phyloP scores from a whole-genome alignment of 2,113 vertebrate species.

The Lathamus discolor region DNA sequence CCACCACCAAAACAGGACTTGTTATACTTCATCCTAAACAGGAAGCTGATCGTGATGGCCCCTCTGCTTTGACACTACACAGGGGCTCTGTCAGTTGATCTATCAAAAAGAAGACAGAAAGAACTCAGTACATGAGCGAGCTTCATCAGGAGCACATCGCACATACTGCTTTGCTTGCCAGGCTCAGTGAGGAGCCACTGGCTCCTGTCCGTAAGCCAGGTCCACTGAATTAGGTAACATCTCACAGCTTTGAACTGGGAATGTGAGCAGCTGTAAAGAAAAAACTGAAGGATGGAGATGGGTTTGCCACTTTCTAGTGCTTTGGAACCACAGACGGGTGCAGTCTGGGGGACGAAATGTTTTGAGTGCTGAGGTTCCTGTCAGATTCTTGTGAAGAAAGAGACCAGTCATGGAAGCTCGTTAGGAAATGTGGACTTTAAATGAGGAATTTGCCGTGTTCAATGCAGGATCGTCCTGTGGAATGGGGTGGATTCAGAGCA shows the following conservation, averaged over 20 bases:
- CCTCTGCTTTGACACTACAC: not conserved
- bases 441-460: not conserved
- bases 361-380: not conserved
- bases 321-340: not conserved
- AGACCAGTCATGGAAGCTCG: not conserved
- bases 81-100: not conserved
- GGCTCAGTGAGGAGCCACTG: rapidly evolving
- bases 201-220: not conserved
- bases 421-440: not conserved
- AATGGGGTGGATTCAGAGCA: not conserved
- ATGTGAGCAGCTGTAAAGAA: not conserved
- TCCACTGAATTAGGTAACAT: not conserved
- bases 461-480: rapidly evolving
- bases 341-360: not conserved
- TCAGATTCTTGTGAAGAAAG: not conserved
- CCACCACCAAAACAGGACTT: not conserved
- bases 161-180: not conserved
- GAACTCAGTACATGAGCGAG: not conserved
- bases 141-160: not conserved
- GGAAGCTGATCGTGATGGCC: not conserved
- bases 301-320: not conserved
- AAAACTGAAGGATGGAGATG: not conserved
- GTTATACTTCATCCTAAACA: not conserved
- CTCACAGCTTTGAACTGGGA: not conserved
- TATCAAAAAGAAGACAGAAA: not conserved